These are phyloP conservation scores for Hydrozoanthus tunicans DNA, from an alignment of 64 coral and sea anemone genomes.

Conservation along the genomic window DNA sequence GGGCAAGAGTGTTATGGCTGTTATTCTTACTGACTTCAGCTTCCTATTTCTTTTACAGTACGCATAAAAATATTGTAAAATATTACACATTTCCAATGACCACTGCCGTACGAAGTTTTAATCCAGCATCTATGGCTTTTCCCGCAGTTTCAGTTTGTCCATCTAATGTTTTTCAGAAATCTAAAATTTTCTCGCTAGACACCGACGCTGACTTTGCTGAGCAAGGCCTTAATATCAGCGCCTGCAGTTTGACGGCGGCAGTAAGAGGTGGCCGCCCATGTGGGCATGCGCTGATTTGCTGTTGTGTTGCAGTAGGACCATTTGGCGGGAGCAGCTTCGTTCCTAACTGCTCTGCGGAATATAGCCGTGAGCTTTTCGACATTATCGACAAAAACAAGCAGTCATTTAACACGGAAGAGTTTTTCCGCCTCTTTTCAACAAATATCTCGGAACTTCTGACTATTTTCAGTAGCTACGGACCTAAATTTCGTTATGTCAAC, in stretches of 20 bases:
- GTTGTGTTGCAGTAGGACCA: conserved; percentile 6
- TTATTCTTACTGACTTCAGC: conserved; percentile 52
- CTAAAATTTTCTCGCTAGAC: conserved; percentile 64
- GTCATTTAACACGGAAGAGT: conserved; percentile 8
- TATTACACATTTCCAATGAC: conserved; percentile 65
- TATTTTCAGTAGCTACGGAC: neutral
- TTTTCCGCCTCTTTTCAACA: conserved; percentile 24
- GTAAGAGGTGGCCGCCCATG: conserved; percentile 63
- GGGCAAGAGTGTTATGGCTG: conserved; percentile 45
- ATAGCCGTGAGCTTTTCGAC: conserved; percentile 40
- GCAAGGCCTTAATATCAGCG: conserved; percentile 68
- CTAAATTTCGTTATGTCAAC: neutral
- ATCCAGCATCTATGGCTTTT: conserved; percentile 31
- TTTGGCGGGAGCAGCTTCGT: conserved; percentile 17
- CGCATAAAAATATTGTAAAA: conserved; percentile 53
- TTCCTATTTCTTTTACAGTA: conserved; percentile 22
- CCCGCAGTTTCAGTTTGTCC: conserved; percentile 69
- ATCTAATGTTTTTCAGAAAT: conserved; percentile 55
- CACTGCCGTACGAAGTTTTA: conserved; percentile 44
- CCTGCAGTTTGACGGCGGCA: conserved; percentile 62
- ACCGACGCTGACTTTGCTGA: conserved; percentile 1
- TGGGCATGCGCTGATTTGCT: conserved; percentile 77
- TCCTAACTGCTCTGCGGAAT: conserved; percentile 54
- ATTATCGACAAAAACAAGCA: neutral
- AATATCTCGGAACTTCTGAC: neutral